These are phyloP conservation scores for Ascidia mentula DNA, from an alignment of 23 tunicate species.

Conservation along the genomic window DNA sequence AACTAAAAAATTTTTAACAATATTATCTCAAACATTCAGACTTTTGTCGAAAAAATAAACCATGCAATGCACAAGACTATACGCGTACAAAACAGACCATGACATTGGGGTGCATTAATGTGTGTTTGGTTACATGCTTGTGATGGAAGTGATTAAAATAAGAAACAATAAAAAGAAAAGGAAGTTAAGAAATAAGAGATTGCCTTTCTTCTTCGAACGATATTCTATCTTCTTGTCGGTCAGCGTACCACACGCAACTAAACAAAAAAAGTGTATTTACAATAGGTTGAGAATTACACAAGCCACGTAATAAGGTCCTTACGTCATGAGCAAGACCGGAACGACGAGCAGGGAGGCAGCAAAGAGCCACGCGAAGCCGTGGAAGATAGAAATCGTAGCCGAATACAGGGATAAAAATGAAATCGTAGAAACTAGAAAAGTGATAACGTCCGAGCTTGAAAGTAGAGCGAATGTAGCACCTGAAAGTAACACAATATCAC, in stretches of 20 bases:
- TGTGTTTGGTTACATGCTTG: no score
- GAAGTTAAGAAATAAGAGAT: background rate
- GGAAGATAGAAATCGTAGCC: slow-evolving; percentile 52
- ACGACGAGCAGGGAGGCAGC: slow-evolving; percentile 48
- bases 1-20: background rate
- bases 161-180: background rate
- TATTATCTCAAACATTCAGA: background rate
- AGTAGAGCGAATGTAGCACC: slow-evolving; percentile 83
- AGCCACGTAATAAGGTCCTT: slow-evolving; percentile 31
- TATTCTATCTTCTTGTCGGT: background rate
- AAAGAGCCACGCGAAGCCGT: slow-evolving; percentile 73
- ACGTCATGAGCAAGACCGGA: slow-evolving; percentile 53
- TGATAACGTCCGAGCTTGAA: slow-evolving; percentile 62
- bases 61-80: background rate
- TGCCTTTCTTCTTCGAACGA: background rate
- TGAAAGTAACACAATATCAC: slow-evolving; percentile 6
- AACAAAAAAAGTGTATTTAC: background rate
- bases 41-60: background rate
- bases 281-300: no score
- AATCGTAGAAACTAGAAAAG: slow-evolving; percentile 57
- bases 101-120: background rate
- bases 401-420: slow-evolving; percentile 56
- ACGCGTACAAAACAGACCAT: background rate
- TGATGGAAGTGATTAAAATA: no score
- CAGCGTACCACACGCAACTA: background rate